Conservation (phyloP, 1,140 invertebrate genomes). For the Brachionus calyciflorus region DNA sequence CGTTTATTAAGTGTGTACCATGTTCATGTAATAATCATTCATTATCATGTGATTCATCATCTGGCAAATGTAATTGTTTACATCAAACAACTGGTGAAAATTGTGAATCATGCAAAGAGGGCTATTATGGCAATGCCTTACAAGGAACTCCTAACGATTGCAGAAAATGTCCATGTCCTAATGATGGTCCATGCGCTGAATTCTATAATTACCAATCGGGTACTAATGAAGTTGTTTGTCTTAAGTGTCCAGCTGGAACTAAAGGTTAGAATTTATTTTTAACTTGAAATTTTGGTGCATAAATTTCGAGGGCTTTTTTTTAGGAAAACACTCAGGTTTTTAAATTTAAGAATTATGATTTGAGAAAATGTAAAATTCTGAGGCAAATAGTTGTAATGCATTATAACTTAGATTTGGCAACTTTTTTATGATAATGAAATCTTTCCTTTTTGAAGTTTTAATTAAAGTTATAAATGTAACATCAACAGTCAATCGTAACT, state of each 20-base stretch:
- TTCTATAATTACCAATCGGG: conserved; percentile 68
- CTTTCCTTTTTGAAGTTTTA: no score
- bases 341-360: no score
- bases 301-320: no score
- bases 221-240: conserved; percentile 74
- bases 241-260: conserved; percentile 89
- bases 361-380: no score
- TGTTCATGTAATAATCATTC: conserved; percentile 94
- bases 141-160: conserved; percentile 81
- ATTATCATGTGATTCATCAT: conserved; percentile 88
- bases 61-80: conserved; percentile 90
- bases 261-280: no score
- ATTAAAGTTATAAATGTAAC: no score
- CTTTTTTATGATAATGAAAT: no score
- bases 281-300: no score
- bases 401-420: no score
- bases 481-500: no score
- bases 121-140: conserved; percentile 90
- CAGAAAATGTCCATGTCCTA: conserved; percentile 86
- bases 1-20: conserved; percentile 85
- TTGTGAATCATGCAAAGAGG: conserved; percentile 84
- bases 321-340: no score
- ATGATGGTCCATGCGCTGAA: conserved; percentile 84
- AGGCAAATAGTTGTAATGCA: no score
- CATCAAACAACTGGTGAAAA: conserved; percentile 93